phyloP scores from a whole-genome alignment of 2,113 vertebrate species.

The Panurus biarmicus region DNA sequence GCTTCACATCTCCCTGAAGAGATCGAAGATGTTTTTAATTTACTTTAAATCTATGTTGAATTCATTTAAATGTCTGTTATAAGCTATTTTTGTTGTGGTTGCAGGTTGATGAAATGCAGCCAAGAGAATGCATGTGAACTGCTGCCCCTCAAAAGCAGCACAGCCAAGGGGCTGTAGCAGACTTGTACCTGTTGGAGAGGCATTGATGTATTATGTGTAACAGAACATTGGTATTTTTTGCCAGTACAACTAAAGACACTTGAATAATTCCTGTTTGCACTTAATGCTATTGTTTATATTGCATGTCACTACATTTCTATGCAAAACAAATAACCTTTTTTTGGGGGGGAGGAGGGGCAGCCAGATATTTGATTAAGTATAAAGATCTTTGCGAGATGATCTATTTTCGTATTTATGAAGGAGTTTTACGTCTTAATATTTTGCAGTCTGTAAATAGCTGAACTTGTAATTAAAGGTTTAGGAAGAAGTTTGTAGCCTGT shows the following conservation, averaged over 20 bases:
- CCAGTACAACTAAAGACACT: conserved; percentile 77
- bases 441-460: conserved; percentile 77
- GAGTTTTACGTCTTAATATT: conserved; percentile 84
- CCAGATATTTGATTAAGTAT: conserved; percentile 76
- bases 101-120: conserved; percentile 36
- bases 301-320: conserved; percentile 90
- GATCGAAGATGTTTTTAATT: conserved; percentile 37
- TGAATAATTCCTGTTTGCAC: conserved; percentile 83
- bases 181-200: conserved; percentile 7
- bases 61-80: conserved; percentile 45
- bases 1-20: neutral
- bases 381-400: conserved; percentile 76
- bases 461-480: conserved; percentile 78
- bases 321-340: conserved; percentile 75
- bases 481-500: conserved; percentile 57
- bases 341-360: conserved; percentile 57
- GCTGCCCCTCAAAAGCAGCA: conserved; percentile 21
- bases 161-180: conserved; percentile 18
- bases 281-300: conserved; percentile 73
- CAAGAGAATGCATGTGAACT: conserved; percentile 16
- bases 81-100: conserved; percentile 54
- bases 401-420: conserved; percentile 95
- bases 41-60: conserved; percentile 22
- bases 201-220: conserved; percentile 22
- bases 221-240: conserved; percentile 67